phyloP scores from a whole-genome alignment of 2,888 invertebrate genomes.

The Diadromus collaris region DNA sequence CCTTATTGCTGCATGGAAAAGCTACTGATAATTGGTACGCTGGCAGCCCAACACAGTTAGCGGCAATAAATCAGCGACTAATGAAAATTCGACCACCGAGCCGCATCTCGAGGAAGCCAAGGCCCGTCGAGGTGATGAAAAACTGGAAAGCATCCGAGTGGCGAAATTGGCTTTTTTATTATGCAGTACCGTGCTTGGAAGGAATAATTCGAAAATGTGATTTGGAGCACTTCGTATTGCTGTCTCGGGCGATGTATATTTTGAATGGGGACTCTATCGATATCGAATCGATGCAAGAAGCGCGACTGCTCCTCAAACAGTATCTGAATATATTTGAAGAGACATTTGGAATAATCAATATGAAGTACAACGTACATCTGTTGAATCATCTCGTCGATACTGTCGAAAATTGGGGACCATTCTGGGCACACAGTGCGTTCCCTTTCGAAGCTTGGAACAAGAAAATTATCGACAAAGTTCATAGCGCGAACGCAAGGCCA shows the following conservation, averaged over 20 bases:
- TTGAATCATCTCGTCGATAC: conserved; percentile 41
- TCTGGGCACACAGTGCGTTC: conserved; percentile 34
- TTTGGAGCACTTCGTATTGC: conserved; percentile 44
- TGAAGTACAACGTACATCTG: conserved; percentile 59
- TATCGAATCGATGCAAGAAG: conserved; percentile 37
- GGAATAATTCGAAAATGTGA: conserved; percentile 44
- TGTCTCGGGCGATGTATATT: conserved; percentile 43
- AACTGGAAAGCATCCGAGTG: conserved; percentile 59
- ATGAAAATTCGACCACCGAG: conserved; percentile 44
- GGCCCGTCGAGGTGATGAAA: conserved; percentile 37
- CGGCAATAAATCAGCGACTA: conserved; percentile 48
- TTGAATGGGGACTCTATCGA: conserved; percentile 45
- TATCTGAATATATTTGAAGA: conserved; percentile 43
- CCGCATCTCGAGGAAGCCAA: conserved; percentile 50
- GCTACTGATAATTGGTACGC: conserved; percentile 37
- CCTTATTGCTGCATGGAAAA: conserved; percentile 22
- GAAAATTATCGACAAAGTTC: conserved; percentile 12
- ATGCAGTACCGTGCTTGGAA: conserved; percentile 48
- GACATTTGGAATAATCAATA: conserved; percentile 45
- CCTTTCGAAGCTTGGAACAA: conserved; percentile 29
- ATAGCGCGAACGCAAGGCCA: conserved; percentile 2
- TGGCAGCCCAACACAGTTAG: conserved; percentile 40
- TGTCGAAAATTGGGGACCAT: conserved; percentile 35
- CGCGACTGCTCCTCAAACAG: conserved; percentile 31
- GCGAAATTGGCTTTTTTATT: conserved; percentile 58